Evolutionary conservation across 2,113 vertebrate species (phyloP), one percentile per base, ranked within the genome.

Genomic region (Cinclus mexicanus): DNA sequence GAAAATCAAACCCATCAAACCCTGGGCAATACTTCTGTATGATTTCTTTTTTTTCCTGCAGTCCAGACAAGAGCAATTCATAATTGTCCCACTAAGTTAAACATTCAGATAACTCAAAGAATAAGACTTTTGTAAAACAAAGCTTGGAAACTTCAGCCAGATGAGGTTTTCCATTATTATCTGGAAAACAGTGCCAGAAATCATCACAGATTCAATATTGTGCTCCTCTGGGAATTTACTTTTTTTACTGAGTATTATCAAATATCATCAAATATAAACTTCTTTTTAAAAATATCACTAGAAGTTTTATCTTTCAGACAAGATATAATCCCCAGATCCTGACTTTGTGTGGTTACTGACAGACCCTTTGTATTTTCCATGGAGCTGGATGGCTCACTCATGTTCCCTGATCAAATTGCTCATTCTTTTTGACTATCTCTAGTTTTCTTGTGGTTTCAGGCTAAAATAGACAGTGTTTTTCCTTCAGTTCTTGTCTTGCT

Each of bases 31-130:
- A 91, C 37, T 87, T 77, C 65, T 63, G 11, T 23, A 60, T 37
- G 33, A 17, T 14, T 65, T 44, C n/a, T 39, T 60, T 76, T 71
- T 60, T 61, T 17, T 4, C 49, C 37, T 90, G 41, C 71, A 88
- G 68, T 60, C 90, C 84, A 87, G 92, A 97, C 49, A 7, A 94
- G n/a, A 90, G 65, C 57, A 87, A 97, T 97, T 83, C 28, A 60
- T 96, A 94, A 79, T n/a, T 91, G 83, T 97, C 75, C 60, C 57
- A 57, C 41, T 94, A 80, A 91, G n/a, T 84, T 93, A 96, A 97
- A 95, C 87, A 95, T 60, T 71, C 90, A 92, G 83, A 96, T 94
- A 94, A 79, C 72, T 74, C 72, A 69, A 46, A 89, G 76, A 78
- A 57, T 39, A 60, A 81, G 72, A 75, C 59, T 87, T 94, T 71